These are phyloP conservation scores for Oligia fasciuncula DNA, from an alignment of 2,888 invertebrate genomes.

Conservation along the genomic window DNA sequence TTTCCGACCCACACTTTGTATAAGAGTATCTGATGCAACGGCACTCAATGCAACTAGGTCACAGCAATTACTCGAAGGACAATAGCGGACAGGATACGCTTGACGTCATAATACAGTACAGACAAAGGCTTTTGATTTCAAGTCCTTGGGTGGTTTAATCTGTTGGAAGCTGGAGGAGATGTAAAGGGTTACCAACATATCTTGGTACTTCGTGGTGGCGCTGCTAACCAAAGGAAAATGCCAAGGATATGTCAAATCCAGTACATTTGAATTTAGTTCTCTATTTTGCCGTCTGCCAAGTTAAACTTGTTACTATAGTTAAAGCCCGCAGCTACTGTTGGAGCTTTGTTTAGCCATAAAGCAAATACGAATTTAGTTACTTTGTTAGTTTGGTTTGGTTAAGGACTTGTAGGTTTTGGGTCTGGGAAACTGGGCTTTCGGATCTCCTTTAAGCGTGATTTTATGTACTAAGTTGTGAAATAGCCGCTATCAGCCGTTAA, in stretches of 20 bases:
- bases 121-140: conserved; percentile 38
- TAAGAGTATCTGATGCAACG: conserved; percentile 37
- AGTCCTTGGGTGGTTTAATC: conserved; percentile 38
- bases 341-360: conserved; percentile 14
- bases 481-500: conserved; percentile 4
- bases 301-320: conserved; percentile 1
- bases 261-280: conserved; percentile 10
- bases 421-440: background rate
- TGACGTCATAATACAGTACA: conserved; percentile 41
- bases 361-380: conserved; percentile 23
- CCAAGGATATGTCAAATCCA: background rate
- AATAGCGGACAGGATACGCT: conserved; percentile 54
- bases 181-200: conserved; percentile 2
- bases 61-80: conserved; percentile 57
- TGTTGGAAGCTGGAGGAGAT: conserved; percentile 23
- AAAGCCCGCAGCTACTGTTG: conserved; percentile 15
- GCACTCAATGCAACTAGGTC: conserved; percentile 54
- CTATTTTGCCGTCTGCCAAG: conserved; percentile 8
- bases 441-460: background rate
- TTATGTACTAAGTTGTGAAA: background rate
- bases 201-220: background rate
- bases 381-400: conserved; percentile 29
- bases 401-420: background rate
- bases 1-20: conserved; percentile 22
- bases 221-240: conserved; percentile 5